Evolutionary conservation across 2,113 vertebrate genomes (phyloP), one percentile per base, ranked within the genome.

Genomic region (Theristicus caerulescens): DNA sequence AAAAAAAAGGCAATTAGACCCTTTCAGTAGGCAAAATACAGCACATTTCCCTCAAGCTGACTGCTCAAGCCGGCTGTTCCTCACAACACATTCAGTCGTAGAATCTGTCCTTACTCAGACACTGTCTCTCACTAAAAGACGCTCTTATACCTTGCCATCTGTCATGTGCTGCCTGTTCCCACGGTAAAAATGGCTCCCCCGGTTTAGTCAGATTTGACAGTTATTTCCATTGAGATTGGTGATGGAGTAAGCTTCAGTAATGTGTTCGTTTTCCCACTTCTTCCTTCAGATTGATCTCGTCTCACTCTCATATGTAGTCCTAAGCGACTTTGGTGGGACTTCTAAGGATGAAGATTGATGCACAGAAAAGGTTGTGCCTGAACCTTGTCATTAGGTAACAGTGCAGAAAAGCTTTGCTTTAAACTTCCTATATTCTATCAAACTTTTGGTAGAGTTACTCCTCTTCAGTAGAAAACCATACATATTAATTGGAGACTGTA

Each of bases 111-210:
- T 1, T 88, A 57, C 47, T 91, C 44, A 93, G 72, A 92, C 47
- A 49, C 72, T 19, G 88, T 96, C 94, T 97, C 76, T 97, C 96
- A 62, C 94, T 84, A 49, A 79, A 93, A 79, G 65, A 49, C 3
- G 7, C 65, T 88, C 72, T 84, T 77, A 52, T 26, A 92, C 65
- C 46, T 78, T 94, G 58, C 92, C 88, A 95, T 94, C 96, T 97
- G 96, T 85, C 34, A 72, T 62, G 26, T 64, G 72, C 77, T 71
- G 36, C 72, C 54, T 92, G 69, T 89, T 93, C 54, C 66, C 25
- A 13, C 2, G 1, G 42, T 42, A 84, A 71, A 87, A 92, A 72
- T 12, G 44, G 36, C 49, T 94, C 61, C 36, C 27, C 2, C 32
- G 54, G 24, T 71, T 82, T 74, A 67, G 34, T 91, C 69, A 94